phyloP scores from a whole-genome alignment of 2,888 invertebrate genomes.

The Caenorhabditis virilis region DNA sequence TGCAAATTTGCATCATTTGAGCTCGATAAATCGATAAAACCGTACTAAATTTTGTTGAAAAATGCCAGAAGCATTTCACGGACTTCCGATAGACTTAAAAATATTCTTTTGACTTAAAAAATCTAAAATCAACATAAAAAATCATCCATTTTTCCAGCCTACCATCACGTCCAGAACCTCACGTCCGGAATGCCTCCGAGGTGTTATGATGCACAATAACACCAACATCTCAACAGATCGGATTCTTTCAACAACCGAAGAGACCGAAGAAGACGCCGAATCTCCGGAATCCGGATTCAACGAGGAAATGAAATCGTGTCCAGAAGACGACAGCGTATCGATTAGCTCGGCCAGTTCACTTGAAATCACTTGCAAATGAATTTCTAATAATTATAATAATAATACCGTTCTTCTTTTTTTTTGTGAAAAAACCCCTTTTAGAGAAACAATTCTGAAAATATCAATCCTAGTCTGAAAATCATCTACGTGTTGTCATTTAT shows the following conservation, averaged over 20 bases:
- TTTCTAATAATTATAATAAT: too few species aligned
- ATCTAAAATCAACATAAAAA: too few species aligned
- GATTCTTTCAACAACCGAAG: slow-evolving; percentile 28
- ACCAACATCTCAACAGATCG: not conserved
- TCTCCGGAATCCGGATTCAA: slow-evolving; percentile 52
- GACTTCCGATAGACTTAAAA: not conserved
- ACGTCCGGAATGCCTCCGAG: slow-evolving; percentile 43
- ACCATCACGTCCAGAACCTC: slow-evolving; percentile 3
- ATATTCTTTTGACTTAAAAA: not conserved
- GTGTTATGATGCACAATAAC: slow-evolving; percentile 26
- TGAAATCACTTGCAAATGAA: slow-evolving; percentile 49
- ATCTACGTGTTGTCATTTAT: too few species aligned
- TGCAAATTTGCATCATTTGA: too few species aligned
- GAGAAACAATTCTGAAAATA: too few species aligned
- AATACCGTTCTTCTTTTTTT: too few species aligned
- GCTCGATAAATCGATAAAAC: not conserved
- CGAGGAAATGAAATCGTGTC: slow-evolving; percentile 9
- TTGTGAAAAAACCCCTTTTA: too few species aligned
- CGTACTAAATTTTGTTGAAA: not conserved
- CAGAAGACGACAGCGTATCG: slow-evolving; percentile 55
- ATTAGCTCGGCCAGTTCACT: slow-evolving; percentile 54
- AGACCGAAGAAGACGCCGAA: slow-evolving; percentile 42
- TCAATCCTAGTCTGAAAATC: too few species aligned
- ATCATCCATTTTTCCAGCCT: not conserved
- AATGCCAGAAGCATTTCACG: too few species aligned